Conservation (phyloP, 2,797 vertebrate species). For the Pitangus sulphuratus region DNA sequence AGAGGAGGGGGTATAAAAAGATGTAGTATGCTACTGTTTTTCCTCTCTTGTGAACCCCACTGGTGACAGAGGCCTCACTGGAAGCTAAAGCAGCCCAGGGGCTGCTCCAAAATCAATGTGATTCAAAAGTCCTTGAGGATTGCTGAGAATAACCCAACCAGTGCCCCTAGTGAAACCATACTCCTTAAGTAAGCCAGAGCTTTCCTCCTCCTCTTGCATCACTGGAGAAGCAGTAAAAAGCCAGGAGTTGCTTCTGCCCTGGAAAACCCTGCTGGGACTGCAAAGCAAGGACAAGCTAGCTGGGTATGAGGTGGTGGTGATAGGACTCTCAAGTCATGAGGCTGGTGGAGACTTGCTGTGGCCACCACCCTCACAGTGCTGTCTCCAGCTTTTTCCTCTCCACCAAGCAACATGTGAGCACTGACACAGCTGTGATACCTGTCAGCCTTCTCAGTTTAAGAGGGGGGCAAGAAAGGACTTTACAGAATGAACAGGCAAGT, state of each 20-base stretch:
- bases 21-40: not conserved
- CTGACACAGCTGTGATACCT: accelerated
- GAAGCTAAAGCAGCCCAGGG: not conserved
- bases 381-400: not conserved
- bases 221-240: not conserved
- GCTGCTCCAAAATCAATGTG: not conserved
- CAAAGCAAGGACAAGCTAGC: not conserved
- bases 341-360: not conserved
- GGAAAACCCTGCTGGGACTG: not conserved
- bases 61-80: not conserved
- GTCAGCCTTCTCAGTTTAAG: not conserved
- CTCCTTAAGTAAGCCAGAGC: no score
- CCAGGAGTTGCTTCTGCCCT: not conserved
- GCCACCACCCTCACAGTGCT: not conserved
- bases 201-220: not conserved
- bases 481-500: not conserved
- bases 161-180: not conserved
- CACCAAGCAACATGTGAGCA: not conserved
- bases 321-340: not conserved
- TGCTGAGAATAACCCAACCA: not conserved
- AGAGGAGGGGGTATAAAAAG: not conserved
- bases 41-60: not conserved
- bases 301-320: not conserved
- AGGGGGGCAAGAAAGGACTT: not conserved
- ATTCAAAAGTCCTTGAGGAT: not conserved